These are phyloP conservation scores for Drosophila borborema DNA, from an alignment of 2,888 invertebrate species.

Conservation along the genomic window DNA sequence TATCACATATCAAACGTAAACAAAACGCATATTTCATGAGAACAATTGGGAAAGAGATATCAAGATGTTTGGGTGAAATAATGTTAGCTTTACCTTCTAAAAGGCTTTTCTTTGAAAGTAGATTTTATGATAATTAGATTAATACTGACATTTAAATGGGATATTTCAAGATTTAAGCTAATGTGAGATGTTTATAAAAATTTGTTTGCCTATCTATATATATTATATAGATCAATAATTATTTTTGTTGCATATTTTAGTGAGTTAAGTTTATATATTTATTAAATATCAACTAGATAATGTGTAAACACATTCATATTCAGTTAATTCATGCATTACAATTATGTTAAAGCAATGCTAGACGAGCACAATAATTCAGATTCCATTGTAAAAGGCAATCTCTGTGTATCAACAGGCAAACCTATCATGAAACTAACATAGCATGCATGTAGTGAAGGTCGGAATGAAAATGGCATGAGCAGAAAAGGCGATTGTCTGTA, in stretches of 20 bases:
- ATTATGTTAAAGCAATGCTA: background rate
- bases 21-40: background rate
- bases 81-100: background rate
- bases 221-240: background rate
- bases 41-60: background rate
- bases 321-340: background rate
- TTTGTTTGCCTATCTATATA: background rate
- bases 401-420: background rate
- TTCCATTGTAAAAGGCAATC: background rate
- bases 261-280: background rate
- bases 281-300: background rate
- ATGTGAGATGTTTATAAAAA: background rate
- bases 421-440: background rate
- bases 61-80: background rate
- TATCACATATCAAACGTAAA: constrained; percentile 4
- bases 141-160: background rate
- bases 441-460: constrained; percentile 22
- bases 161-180: background rate
- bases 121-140: no score
- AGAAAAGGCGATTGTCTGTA: constrained; percentile 13
- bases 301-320: background rate
- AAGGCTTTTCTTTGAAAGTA: background rate
- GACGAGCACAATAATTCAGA: background rate
- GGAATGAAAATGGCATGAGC: constrained; percentile 21
- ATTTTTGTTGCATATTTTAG: constrained; percentile 1